These are phyloP conservation scores for Tanypteryx hageni DNA, from an alignment of 2,888 invertebrate species.

Conservation along the genomic window DNA sequence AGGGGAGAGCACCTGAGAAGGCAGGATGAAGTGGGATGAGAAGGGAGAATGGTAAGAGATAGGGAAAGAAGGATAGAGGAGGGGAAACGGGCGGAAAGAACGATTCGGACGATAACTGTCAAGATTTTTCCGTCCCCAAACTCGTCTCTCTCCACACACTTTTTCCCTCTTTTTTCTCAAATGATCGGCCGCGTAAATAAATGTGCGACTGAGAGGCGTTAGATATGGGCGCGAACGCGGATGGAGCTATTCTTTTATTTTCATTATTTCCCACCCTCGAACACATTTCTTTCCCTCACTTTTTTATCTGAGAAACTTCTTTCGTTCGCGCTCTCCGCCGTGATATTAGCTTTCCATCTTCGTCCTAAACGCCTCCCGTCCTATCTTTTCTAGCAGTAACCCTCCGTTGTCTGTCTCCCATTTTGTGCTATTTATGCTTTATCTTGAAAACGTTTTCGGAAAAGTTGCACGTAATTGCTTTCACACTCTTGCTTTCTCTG, in stretches of 20 bases:
- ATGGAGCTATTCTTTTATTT: neutral
- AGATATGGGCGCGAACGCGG: neutral
- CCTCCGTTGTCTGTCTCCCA: neutral
- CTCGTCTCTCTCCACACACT: neutral
- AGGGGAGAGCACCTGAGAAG: neutral
- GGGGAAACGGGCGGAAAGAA: neutral
- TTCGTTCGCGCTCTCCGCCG: neutral
- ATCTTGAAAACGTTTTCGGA: no score
- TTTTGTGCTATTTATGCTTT: no score
- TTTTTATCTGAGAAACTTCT: slow-evolving; percentile 1
- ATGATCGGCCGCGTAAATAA: neutral
- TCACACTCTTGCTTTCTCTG: no score
- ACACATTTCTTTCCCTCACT: neutral
- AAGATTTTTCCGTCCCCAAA: neutral
- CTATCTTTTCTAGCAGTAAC: neutral
- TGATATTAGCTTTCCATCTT: neutral
- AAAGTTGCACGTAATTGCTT: no score
- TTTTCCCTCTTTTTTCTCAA: neutral
- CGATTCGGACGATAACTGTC: neutral
- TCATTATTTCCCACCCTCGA: neutral
- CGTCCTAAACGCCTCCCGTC: neutral
- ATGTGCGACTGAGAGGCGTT: neutral
- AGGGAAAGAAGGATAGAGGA: neutral
- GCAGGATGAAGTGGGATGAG: neutral
- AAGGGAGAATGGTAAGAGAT: neutral